A percentile compares a stretch with the other conserved stretches of the same genome.
Evolutionary conservation across 2,113 vertebrate species (phyloP).

Genomic region (Argyrosomus japonicus): DNA sequence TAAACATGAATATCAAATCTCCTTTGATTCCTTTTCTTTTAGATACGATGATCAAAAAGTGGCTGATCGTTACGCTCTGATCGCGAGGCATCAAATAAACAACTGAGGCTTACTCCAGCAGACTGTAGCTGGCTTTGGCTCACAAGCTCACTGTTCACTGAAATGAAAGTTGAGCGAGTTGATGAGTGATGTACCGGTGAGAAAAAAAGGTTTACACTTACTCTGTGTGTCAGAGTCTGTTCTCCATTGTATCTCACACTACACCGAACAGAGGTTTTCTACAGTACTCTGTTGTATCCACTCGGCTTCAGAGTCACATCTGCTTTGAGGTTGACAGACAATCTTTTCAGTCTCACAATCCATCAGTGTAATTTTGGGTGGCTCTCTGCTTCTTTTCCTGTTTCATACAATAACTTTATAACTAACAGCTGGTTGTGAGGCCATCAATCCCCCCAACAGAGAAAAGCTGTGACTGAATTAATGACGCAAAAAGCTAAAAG

Average conservation of each 20-base stretch:
- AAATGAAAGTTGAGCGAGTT: not conserved
- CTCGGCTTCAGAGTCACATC: not conserved
- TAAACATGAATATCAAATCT: not conserved
- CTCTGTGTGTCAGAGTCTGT: not conserved
- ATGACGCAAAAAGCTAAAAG: not conserved
- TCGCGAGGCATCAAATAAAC: not conserved
- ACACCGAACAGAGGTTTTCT: not conserved
- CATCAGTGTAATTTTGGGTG: not conserved
- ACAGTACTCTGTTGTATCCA: not conserved
- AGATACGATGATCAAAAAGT: not conserved
- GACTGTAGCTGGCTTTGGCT: not conserved
- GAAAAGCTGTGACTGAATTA: not conserved
- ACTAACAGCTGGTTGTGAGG: not conserved
- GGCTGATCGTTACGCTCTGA: not conserved
- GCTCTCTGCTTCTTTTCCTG: not conserved
- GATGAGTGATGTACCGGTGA: not conserved
- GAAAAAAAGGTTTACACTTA: not conserved
- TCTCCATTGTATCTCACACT: not conserved
- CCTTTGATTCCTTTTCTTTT: not conserved
- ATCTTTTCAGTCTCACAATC: constrained; percentile 12
- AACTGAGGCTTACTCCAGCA: not conserved
- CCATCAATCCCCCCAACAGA: not conserved
- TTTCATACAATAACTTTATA: constrained; percentile 22
- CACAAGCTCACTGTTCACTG: not conserved
- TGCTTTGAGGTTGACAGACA: not conserved